phyloP scores from a whole-genome alignment of 2,113 vertebrate species.

The Tichodroma muraria region DNA sequence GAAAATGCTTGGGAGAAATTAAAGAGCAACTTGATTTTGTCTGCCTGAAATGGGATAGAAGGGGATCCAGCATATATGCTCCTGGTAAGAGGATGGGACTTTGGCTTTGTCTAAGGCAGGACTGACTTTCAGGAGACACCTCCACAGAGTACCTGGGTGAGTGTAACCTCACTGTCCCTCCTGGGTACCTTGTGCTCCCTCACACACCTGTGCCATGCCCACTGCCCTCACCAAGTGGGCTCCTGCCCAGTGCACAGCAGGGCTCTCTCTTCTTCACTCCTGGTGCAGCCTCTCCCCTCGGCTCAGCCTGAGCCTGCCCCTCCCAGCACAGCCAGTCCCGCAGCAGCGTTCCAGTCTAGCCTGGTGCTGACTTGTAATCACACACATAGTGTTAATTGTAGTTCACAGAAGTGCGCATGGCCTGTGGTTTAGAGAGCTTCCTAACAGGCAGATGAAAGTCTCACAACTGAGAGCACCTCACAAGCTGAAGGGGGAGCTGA shows the following conservation, averaged over 20 bases:
- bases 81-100: background rate
- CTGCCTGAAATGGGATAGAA: background rate
- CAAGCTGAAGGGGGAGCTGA: background rate
- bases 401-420: background rate
- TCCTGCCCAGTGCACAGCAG: fast-evolving
- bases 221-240: background rate
- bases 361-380: background rate
- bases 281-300: background rate
- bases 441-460: background rate
- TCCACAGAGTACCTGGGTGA: fast-evolving
- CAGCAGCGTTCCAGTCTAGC: fast-evolving
- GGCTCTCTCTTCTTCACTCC: background rate
- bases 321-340: background rate
- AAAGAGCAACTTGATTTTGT: background rate
- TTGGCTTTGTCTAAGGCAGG: background rate
- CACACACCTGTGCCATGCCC: background rate
- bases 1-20: background rate
- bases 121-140: background rate
- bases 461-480: background rate
- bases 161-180: fast-evolving
- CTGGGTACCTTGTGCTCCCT: background rate
- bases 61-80: background rate
- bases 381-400: background rate
- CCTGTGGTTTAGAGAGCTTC: background rate
- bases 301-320: background rate